Evolutionary conservation across 2,888 invertebrate species (phyloP).

Genomic region (Opisthograptis luteolata): DNA sequence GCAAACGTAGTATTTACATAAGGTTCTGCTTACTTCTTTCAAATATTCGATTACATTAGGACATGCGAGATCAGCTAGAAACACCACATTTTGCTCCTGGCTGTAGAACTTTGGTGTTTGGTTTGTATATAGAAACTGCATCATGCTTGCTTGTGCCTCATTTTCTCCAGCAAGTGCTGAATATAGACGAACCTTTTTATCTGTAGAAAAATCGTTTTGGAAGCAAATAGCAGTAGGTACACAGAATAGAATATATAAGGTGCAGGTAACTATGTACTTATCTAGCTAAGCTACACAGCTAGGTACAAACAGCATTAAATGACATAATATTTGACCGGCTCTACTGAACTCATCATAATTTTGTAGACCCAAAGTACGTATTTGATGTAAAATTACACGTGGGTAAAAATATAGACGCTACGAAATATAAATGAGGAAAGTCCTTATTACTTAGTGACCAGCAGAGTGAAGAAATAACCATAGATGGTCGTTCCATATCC

Average conservation of each 20-base stretch:
- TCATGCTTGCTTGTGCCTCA: conserved; percentile 44
- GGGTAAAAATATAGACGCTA: too few species aligned
- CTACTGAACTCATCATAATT: too few species aligned
- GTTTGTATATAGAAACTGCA: conserved; percentile 50
- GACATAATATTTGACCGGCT: too few species aligned
- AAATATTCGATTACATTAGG: conserved; percentile 51
- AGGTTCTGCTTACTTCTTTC: conserved; percentile 46
- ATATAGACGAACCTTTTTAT: conserved; percentile 53
- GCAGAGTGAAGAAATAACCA: conserved; percentile 59
- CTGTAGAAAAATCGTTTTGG: conserved; percentile 56
- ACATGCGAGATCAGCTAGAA: conserved; percentile 63
- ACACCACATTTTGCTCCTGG: conserved; percentile 57
- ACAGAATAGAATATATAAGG: too few species aligned
- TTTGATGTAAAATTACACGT: too few species aligned
- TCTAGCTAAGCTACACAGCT: too few species aligned
- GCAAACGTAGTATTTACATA: too few species aligned
- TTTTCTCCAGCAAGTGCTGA: conserved; percentile 46
- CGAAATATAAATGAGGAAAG: too few species aligned
- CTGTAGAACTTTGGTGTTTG: conserved; percentile 42
- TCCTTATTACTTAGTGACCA: conserved; percentile 63
- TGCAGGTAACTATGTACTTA: too few species aligned
- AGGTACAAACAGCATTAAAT: too few species aligned
- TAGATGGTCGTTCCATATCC: conserved; percentile 54
- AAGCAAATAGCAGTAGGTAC: too few species aligned
- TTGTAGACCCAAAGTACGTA: too few species aligned